Conservation (phyloP, 2,797 vertebrate species). For the Pterois miles region DNA sequence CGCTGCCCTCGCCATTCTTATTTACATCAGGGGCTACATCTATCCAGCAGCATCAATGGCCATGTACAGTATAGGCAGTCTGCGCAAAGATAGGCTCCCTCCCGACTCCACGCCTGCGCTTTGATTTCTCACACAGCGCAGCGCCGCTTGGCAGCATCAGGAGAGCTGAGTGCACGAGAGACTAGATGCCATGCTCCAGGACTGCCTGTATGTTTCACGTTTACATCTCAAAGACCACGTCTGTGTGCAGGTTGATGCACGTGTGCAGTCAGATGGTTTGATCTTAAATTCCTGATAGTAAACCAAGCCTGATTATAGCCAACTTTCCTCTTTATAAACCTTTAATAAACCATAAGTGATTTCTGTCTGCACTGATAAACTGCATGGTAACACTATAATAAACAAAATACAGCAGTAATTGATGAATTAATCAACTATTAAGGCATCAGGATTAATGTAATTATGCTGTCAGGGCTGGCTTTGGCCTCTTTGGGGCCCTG, state of each 20-base stretch:
- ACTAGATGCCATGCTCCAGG: conserved; percentile 24
- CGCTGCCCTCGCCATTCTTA: conserved; percentile 78
- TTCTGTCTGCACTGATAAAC: background rate
- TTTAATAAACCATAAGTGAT: no score
- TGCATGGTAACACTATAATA: no score
- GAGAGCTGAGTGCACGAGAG: conserved; percentile 54
- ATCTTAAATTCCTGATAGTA: conserved; percentile 4
- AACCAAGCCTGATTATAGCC: conserved; percentile 24
- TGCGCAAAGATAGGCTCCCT: conserved; percentile 76
- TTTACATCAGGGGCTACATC: conserved; percentile 77
- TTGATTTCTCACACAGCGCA: conserved; percentile 77
- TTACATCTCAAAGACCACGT: background rate
- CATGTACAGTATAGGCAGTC: conserved; percentile 78
- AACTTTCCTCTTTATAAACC: background rate
- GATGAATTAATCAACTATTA: no score
- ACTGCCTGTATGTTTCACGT: conserved; percentile 13
- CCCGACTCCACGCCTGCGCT: conserved; percentile 84
- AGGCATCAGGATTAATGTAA: background rate
- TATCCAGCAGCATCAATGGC: conserved; percentile 81
- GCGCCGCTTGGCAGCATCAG: conserved; percentile 73
- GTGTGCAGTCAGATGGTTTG: background rate
- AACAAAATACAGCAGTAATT: no score
- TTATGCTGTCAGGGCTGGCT: background rate
- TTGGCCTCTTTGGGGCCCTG: no score
- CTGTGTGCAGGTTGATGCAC: conserved; percentile 2